Base-by-base conservation (phyloP, 2,888 invertebrate genomes). In the Chirona hameri region DNA sequence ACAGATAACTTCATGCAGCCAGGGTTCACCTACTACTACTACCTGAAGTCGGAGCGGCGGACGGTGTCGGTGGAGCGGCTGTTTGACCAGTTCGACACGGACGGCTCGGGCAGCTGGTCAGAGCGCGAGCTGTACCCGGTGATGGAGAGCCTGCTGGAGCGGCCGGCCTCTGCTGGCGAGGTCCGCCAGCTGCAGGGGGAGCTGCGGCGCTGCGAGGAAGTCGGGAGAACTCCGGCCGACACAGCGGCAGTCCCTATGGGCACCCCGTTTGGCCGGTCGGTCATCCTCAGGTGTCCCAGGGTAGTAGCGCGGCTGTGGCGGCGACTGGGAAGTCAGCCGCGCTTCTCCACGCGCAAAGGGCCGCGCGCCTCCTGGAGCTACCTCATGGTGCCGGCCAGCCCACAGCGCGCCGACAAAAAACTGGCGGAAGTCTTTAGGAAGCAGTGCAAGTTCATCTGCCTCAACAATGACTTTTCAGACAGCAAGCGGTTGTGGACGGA, bases 21-120 rank as follows among this genome's bases (percentile, higher is more conserved):
- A 87, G 91, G 93, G 0, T 94, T 95, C 86, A 90, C 92, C 12
- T 95, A 94, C 86, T 94, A 92, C 88, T 93, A 94, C 86, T 94
- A 90, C 87, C 86, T 95, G 60, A 91, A 93, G 88, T 92, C 92
- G 83, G 93, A 93, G 86, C 91, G 89, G 60, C 87, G 87, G 18
- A 86, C 87, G 31, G 85, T 89, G 24, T 88, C 90, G 21, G 87
- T 91, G 1, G 89, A 87, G 2, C 90, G 92, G 80, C 91, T 94
- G 85, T 94, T 95, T 86, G 91, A 93, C 86, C 89, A 89, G 82
- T 93, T 93, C 86, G 94, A 95, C 87, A 93, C 93, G 0, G 94
- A 95, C 87, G 87, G 89, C 55, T 94, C 94, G 0, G 91, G 92
- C 72, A 92, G 93, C 0, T 92, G 93, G 92, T 94, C 94, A 0